Percentiles rank a stretch among this genome's conserved stretches.
These are phyloP conservation scores for Carcinoscorpius rotundicauda DNA, from an alignment of 1,140 invertebrate genomes.

Conservation along the genomic window DNA sequence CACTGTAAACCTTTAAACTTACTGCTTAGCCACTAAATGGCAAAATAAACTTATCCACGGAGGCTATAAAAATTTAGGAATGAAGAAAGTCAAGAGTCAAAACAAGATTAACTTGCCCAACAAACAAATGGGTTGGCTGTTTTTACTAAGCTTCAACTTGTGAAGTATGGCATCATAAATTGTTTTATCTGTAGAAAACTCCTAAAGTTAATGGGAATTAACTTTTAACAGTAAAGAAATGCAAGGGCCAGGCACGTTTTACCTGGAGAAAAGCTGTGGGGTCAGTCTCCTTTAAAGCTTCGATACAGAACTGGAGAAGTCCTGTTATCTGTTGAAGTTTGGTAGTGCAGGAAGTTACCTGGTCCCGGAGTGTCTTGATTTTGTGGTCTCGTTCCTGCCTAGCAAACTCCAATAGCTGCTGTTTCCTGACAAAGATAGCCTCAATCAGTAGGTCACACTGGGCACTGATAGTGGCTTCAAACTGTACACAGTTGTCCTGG, in stretches of 20 bases:
- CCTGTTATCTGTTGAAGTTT: conserved; percentile 86
- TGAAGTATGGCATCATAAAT: too few relatives aligned
- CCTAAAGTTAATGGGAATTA: too few relatives aligned
- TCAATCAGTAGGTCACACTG: conserved; percentile 78
- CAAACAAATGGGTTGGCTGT: too few relatives aligned
- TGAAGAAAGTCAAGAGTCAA: too few relatives aligned
- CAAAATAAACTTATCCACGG: too few relatives aligned
- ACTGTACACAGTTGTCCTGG: conserved; percentile 69
- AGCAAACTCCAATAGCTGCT: conserved; percentile 68
- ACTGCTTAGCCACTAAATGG: too few relatives aligned
- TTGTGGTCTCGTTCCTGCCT: conserved; percentile 66
- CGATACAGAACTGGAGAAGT: conserved; percentile 94
- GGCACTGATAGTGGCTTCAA: conserved; percentile 64
- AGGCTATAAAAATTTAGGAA: too few relatives aligned
- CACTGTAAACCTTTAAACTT: too few relatives aligned
- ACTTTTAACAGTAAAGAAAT: too few relatives aligned
- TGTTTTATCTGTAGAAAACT: too few relatives aligned
- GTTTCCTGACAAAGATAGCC: conserved; percentile 66
- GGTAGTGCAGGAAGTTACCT: conserved; percentile 65
- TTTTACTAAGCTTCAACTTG: too few relatives aligned
- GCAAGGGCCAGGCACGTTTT: background rate
- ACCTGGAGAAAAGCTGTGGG: conserved; percentile 88
- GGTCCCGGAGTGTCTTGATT: conserved; percentile 62
- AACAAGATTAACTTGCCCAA: too few relatives aligned
- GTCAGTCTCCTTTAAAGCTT: conserved; percentile 95